Conservation (phyloP, 2,888 invertebrate species). For the Heliconius aoede region DNA sequence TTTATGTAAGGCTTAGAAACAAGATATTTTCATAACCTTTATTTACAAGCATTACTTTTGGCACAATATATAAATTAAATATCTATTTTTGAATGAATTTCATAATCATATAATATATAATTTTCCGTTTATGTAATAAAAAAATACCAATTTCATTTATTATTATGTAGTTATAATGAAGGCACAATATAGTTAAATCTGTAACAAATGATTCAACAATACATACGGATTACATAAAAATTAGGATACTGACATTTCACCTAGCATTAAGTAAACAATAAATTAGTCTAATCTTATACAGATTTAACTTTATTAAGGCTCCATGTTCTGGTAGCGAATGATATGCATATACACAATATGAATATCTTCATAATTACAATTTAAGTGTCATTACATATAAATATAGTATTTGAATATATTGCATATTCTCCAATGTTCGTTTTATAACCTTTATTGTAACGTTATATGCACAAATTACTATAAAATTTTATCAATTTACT, state of each 20-base stretch:
- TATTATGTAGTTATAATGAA: constrained; percentile 20
- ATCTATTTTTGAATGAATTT: constrained; percentile 8
- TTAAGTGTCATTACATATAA: constrained; percentile 11
- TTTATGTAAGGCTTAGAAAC: constrained; percentile 8
- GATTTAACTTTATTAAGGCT: constrained; percentile 25
- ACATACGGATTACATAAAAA: constrained; percentile 12
- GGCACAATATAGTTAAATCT: constrained; percentile 30
- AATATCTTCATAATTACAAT: constrained; percentile 7
- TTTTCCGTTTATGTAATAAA: constrained; percentile 11
- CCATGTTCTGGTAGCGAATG: constrained; percentile 11
- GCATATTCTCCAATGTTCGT: constrained; percentile 18
- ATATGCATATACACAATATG: constrained; percentile 18
- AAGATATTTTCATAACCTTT: constrained; percentile 2
- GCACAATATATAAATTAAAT: constrained; percentile 33
- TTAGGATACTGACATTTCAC: constrained; percentile 13
- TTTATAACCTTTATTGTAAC: constrained; percentile 10
- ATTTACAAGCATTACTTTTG: constrained; percentile 34
- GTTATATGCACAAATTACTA: constrained; percentile 7
- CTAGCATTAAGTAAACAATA: constrained; percentile 25
- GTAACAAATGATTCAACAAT: constrained; percentile 18
- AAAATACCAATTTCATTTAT: constrained; percentile 22
- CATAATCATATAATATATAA: constrained; percentile 13
- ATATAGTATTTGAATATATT: constrained; percentile 13
- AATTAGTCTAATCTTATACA: constrained; percentile 21
- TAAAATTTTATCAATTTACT: constrained; percentile 16